Evolutionary conservation across 2,113 vertebrate genomes (phyloP).

Genomic region (Synchiropus splendidus): DNA sequence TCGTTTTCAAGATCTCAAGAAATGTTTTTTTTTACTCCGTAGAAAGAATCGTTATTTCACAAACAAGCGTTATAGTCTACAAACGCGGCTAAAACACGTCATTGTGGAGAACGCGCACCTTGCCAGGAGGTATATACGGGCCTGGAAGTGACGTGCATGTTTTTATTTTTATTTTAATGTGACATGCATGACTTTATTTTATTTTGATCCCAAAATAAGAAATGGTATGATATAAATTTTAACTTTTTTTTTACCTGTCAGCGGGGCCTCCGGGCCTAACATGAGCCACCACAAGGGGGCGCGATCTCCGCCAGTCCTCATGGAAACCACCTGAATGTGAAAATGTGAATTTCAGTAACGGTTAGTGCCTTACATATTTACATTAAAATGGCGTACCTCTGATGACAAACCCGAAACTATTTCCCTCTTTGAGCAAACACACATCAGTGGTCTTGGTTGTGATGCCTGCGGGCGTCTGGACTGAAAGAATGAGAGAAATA

Average conservation of each 20-base stretch:
- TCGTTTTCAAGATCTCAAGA: too few relatives aligned
- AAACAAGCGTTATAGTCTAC: too few relatives aligned
- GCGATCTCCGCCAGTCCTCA: conserved; percentile 89
- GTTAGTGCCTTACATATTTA: not conserved
- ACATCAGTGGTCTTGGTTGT: conserved; percentile 89
- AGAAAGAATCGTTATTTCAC: too few relatives aligned
- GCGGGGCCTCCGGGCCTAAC: conserved; percentile 88
- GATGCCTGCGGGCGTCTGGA: conserved; percentile 76
- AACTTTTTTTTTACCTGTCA: conserved; percentile 75
- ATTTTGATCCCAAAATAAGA: too few relatives aligned
- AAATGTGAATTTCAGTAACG: not conserved
- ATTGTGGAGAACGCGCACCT: too few relatives aligned
- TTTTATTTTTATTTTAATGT: too few relatives aligned
- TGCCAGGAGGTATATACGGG: too few relatives aligned
- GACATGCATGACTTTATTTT: too few relatives aligned
- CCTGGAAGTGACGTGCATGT: too few relatives aligned
- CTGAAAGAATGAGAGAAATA: conserved; percentile 46
- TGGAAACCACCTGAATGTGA: conserved; percentile 83
- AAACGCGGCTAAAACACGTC: too few relatives aligned
- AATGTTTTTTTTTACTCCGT: too few relatives aligned
- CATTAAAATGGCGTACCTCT: conserved; percentile 68
- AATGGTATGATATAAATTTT: too few relatives aligned
- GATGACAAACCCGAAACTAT: conserved; percentile 94
- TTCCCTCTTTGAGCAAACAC: conserved; percentile 89
- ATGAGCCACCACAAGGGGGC: conserved; percentile 82